phyloP scores from a whole-genome alignment of 2,888 invertebrate genomes.

The Copidosoma aretas region DNA sequence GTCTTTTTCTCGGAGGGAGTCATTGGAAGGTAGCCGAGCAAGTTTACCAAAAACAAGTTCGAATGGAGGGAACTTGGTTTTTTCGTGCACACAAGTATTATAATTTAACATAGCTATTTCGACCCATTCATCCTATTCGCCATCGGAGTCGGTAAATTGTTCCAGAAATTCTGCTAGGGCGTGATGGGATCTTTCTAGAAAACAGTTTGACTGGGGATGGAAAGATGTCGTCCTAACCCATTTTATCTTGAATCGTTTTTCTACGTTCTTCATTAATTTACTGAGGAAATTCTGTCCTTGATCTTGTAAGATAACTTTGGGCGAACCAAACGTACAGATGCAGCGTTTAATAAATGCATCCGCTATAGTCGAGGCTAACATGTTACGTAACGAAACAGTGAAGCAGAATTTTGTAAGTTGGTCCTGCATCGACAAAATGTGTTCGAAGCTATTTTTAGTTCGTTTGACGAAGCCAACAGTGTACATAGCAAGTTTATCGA shows the following conservation, averaged over 20 bases:
- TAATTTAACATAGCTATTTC: too few species aligned
- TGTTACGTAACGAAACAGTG: constrained; percentile 32
- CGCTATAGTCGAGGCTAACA: constrained; percentile 38
- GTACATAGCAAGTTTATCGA: constrained; percentile 38
- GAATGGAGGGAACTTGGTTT: constrained; percentile 31
- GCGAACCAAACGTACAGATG: constrained; percentile 40
- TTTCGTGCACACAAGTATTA: too few species aligned
- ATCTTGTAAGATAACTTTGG: constrained; percentile 41
- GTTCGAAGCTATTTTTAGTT: constrained; percentile 37
- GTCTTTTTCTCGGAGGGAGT: background rate
- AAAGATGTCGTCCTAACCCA: constrained; percentile 40
- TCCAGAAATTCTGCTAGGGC: constrained; percentile 38
- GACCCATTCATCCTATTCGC: constrained; percentile 39
- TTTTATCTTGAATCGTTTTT: constrained; percentile 40
- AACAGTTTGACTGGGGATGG: constrained; percentile 41
- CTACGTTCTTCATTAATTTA: constrained; percentile 35
- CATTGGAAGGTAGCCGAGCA: background rate
- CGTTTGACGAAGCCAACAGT: constrained; percentile 39
- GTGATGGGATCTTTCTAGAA: constrained; percentile 41
- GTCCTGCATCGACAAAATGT: constrained; percentile 41
- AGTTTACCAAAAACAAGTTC: constrained; percentile 21
- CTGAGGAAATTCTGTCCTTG: constrained; percentile 44
- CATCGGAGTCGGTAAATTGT: background rate
- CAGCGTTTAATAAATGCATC: constrained; percentile 41
- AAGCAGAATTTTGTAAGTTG: constrained; percentile 33